Evolutionary conservation across 1,140 invertebrate species (phyloP), one percentile per base, ranked within the genome.

Genomic region (Pteromalus puparum): DNA sequence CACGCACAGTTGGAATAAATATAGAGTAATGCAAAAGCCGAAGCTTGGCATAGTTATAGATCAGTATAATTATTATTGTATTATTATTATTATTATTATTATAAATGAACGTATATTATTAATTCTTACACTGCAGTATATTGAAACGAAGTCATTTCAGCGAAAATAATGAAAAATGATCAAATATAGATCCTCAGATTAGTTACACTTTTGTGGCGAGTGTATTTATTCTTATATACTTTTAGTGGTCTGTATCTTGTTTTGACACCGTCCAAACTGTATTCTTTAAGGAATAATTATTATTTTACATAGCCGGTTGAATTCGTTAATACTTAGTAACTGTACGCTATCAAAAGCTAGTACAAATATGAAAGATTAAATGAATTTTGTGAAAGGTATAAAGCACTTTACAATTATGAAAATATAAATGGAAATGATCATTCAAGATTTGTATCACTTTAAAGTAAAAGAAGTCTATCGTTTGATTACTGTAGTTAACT

Each of bases 1-100:
- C 83, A 87, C 77, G 87, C 87, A 86, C 85, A 85, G 83, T 84
- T 42, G 81, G 83, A 87, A 86, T 87, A 83, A 38, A 15, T 81
- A 18, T 86, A 86, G 81, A 78, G 28, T 82, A 83, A 68, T 73
- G 1, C 24, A 81, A 46, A n/a, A 24, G 42, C n/a, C 76, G 42
- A 65, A 68, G 73, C 53, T 75, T 65, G 48, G 30, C 18, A 42
- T 67, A 68, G 15, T 28, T 68, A 24, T 82, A 28, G 46, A 82
- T 81, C 4, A 81, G 26, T 42, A 48, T 46, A 15, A 70, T 30
- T 65, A 75, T 61, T 75, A 65, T 65, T 74, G 30, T 76, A 82
- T 76, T 13, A 74, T 34, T 72, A 72, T 28, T 5, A 74, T 61
- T n/a, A 61, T 53, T 53, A 18, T 53, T 15, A 53, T 61, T 6